Percentiles rank a stretch among this genome's conserved stretches.
Conservation (phyloP, 2,797 vertebrate genomes). For the Acestrorhynchus altus region DNA sequence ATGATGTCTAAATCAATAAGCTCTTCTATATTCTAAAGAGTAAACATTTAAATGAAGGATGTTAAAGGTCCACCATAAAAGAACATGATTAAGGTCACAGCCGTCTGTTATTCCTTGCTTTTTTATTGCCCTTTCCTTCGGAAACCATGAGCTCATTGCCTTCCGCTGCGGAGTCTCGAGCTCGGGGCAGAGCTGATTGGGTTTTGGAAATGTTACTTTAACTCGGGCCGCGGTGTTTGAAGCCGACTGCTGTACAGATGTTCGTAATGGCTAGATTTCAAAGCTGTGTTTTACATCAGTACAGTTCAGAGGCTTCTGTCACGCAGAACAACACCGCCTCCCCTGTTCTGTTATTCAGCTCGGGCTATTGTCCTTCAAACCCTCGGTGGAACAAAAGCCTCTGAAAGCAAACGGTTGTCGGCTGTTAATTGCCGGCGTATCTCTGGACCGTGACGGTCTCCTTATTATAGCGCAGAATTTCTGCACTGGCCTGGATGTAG, state of each 20-base stretch:
- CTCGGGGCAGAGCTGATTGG: neutral
- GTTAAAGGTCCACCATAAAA: neutral
- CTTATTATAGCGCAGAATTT: constrained; percentile 44
- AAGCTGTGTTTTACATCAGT: constrained; percentile 29
- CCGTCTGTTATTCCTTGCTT: neutral
- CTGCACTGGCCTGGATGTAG: constrained; percentile 26
- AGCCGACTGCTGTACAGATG: neutral
- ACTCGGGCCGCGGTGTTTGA: constrained; percentile 30
- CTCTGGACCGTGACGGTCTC: constrained; percentile 37
- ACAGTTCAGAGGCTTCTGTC: constrained; percentile 34
- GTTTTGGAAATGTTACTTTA: constrained; percentile 15
- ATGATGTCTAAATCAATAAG: neutral
- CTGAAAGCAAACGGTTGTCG: constrained; percentile 41
- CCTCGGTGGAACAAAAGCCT: constrained; percentile 39
- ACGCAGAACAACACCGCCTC: constrained; percentile 7
- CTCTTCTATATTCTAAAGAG: neutral
- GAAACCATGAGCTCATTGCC: constrained; percentile 1
- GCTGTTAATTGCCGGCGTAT: constrained; percentile 52
- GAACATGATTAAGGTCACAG: constrained; percentile 1
- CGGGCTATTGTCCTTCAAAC: constrained; percentile 40
- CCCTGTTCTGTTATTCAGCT: constrained; percentile 33
- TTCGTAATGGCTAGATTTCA: constrained; percentile 38
- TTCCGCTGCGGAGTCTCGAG: neutral
- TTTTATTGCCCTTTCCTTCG: neutral
- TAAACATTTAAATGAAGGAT: constrained; percentile 19